phyloP scores from a whole-genome alignment of 2,888 invertebrate genomes.

The Acanthosepion esculentum region DNA sequence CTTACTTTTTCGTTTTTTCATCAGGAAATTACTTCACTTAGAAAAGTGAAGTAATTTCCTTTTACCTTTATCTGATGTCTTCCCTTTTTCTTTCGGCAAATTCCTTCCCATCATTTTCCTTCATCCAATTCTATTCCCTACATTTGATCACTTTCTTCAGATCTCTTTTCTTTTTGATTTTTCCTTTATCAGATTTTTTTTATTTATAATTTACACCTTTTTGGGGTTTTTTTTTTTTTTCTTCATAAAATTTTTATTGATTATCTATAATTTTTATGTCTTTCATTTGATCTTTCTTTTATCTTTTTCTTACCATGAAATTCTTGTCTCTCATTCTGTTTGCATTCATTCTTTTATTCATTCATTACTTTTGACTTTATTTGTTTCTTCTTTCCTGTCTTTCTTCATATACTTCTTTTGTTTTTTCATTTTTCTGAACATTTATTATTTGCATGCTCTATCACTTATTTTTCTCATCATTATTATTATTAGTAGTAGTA shows the following conservation, averaged over 20 bases:
- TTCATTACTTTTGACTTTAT: not conserved
- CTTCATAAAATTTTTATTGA: not conserved
- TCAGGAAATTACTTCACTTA: not conserved
- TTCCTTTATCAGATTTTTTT: not conserved
- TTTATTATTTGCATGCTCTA: not conserved
- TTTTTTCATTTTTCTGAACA: not conserved
- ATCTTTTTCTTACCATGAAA: not conserved
- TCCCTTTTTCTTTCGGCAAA: too few relatives aligned
- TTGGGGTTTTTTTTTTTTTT: not conserved
- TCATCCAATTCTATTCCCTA: not conserved
- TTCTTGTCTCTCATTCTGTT: not conserved
- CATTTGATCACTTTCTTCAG: not conserved
- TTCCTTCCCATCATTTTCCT: not conserved
- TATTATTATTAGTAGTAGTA: too few relatives aligned
- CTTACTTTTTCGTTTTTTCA: not conserved
- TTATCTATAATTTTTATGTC: not conserved
- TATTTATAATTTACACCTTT: too few relatives aligned
- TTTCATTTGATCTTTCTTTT: not conserved
- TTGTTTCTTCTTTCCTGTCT: not conserved
- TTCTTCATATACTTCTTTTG: not conserved
- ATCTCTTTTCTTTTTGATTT: not conserved
- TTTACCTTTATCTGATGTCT: too few relatives aligned
- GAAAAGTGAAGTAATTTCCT: too few relatives aligned
- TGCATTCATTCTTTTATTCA: not conserved
- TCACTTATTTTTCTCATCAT: not conserved